phyloP scores from a whole-genome alignment of 2,888 invertebrate genomes.

The Ecdyonurus torrentis region DNA sequence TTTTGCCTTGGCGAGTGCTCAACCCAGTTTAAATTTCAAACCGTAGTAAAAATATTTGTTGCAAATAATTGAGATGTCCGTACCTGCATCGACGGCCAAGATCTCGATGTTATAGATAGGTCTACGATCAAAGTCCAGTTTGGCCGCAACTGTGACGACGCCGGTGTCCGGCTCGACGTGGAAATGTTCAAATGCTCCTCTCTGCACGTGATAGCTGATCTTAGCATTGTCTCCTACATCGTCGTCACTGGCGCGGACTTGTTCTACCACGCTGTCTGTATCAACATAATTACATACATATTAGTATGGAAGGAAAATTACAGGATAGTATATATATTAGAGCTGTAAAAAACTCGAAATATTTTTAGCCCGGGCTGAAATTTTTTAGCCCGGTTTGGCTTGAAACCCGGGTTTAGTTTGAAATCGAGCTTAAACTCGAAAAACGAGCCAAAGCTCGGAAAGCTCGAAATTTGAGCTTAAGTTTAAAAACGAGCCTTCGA shows the following conservation, averaged over 20 bases:
- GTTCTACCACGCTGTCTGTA: conserved; percentile 53
- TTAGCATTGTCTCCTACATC: conserved; percentile 78
- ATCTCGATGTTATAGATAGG: conserved; percentile 67
- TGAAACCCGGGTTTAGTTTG: no score
- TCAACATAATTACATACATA: no score
- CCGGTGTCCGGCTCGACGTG: conserved; percentile 60
- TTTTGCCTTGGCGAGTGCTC: no score
- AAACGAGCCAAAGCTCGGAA: no score
- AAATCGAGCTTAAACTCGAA: no score
- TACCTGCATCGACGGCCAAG: conserved; percentile 61
- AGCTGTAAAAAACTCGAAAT: no score
- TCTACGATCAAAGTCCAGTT: conserved; percentile 66
- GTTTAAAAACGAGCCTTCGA: no score
- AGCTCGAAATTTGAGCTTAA: no score
- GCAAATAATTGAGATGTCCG: conserved; percentile 11
- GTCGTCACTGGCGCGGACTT: conserved; percentile 60
- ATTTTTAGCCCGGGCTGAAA: no score
- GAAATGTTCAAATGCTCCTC: conserved; percentile 75
- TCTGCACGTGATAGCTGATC: conserved; percentile 60
- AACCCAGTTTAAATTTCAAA: conserved; percentile 5
- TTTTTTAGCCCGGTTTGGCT: no score
- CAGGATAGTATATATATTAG: no score
- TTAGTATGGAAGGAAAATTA: no score
- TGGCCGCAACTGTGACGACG: conserved; percentile 53
- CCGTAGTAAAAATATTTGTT: neutral